A percentile compares a stretch with the other conserved stretches of the same genome.
These are phyloP conservation scores for Pagrus major DNA, from an alignment of 2,113 vertebrate genomes.

Conservation along the genomic window DNA sequence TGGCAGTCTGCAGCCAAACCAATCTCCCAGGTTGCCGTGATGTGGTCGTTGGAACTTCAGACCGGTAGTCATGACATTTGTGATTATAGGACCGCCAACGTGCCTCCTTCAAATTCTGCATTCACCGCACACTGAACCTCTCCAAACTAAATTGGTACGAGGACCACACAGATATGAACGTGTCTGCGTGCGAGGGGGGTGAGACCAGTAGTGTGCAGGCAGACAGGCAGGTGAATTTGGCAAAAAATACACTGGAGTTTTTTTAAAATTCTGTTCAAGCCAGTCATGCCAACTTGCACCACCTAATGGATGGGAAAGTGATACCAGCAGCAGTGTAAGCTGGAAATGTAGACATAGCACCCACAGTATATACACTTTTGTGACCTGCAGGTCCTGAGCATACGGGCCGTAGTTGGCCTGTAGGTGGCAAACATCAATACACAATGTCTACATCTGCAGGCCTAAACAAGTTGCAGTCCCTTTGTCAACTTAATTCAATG, in stretches of 20 bases:
- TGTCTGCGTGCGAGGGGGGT: background rate
- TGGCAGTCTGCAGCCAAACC: slow-evolving; percentile 14
- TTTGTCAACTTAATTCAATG: background rate
- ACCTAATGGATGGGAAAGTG: background rate
- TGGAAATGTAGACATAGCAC: background rate
- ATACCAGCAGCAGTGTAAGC: background rate
- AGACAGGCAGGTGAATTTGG: slow-evolving; percentile 8
- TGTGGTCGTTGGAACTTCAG: slow-evolving; percentile 44
- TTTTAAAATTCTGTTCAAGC: too few species aligned
- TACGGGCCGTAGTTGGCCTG: background rate
- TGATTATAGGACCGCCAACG: slow-evolving; percentile 29
- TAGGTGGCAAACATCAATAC: background rate
- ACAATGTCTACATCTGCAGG: background rate
- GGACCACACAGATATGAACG: slow-evolving; percentile 36
- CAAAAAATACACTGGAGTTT: background rate
- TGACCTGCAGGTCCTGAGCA: background rate
- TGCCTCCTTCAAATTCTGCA: slow-evolving; percentile 19
- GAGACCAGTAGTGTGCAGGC: background rate
- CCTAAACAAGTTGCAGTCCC: background rate
- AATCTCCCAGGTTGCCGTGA: slow-evolving; percentile 33
- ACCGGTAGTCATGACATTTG: slow-evolving; percentile 26
- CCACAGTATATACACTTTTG: background rate
- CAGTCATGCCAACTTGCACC: background rate
- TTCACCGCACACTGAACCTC: slow-evolving; percentile 25
- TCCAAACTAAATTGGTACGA: slow-evolving; percentile 15